Evolutionary conservation across 2,888 invertebrate genomes (phyloP).

Genomic region (Megastigmus dorsalis): DNA sequence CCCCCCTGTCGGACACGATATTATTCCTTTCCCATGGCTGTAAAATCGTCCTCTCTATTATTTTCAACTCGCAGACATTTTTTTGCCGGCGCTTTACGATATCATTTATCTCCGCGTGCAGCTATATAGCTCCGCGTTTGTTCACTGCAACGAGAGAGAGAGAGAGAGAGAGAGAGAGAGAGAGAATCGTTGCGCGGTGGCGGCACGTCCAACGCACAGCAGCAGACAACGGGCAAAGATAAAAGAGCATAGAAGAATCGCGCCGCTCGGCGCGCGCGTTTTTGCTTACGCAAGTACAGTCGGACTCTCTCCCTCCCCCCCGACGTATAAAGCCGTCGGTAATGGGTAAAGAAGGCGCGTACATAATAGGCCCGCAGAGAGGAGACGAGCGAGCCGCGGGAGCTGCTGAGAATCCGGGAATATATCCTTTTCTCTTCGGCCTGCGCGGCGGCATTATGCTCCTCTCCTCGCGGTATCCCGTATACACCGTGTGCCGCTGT

Average conservation of each 20-base stretch:
- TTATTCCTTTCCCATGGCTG: slow-evolving; percentile 30
- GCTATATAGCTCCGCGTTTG: no score
- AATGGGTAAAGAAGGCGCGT: slow-evolving; percentile 36
- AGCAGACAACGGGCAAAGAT: slow-evolving; percentile 47
- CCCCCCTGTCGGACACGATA: not conserved
- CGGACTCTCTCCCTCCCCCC: no score
- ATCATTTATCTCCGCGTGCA: slow-evolving; percentile 48
- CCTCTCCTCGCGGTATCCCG: no score
- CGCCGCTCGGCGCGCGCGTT: slow-evolving; percentile 26
- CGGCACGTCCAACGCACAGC: not conserved
- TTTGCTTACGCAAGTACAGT: slow-evolving; percentile 42
- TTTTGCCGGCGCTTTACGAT: slow-evolving; percentile 38
- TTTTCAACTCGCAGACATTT: not conserved
- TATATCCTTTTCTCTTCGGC: slow-evolving; percentile 62
- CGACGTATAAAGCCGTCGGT: slow-evolving; percentile 40
- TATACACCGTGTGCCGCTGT: no score
- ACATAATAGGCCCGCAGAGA: slow-evolving; percentile 18
- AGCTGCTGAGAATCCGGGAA: slow-evolving; percentile 60
- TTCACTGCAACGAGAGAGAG: not conserved
- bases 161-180: no score
- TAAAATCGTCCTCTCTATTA: slow-evolving; percentile 35
- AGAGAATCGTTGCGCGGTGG: no score
- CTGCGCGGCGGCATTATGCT: no score
- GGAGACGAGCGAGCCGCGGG: not conserved
- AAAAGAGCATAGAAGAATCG: slow-evolving; percentile 26